Percentiles rank a stretch among this genome's conserved stretches.
Conservation (phyloP, 2,888 invertebrate genomes). For the Nemotelus pantherinus region DNA sequence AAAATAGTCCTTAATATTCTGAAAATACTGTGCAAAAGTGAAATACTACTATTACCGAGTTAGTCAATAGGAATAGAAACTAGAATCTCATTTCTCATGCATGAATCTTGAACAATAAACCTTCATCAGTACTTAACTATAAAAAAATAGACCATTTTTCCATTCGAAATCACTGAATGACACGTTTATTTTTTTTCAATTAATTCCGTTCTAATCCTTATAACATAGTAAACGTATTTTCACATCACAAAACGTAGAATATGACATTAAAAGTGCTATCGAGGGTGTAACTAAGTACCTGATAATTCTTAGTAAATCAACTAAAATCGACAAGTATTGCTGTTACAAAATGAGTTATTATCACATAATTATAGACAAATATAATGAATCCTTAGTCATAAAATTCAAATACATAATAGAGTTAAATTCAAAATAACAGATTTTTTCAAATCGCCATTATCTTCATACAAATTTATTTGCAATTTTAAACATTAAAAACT, state of each 20-base stretch:
- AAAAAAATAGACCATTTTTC: too few relatives aligned
- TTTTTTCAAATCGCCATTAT: neutral
- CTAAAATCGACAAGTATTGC: neutral
- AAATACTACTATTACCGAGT: too few relatives aligned
- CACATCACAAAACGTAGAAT: conserved; percentile 40
- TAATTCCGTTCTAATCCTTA: conserved; percentile 11
- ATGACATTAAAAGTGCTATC: conserved; percentile 5
- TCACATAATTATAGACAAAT: neutral
- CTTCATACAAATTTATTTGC: neutral
- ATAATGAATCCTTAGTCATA: neutral
- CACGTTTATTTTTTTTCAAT: neutral
- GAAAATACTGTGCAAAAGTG: too few relatives aligned
- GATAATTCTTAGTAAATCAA: neutral
- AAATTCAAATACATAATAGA: too few relatives aligned
- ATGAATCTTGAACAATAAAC: too few relatives aligned
- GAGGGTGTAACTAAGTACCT: neutral
- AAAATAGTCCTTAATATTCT: too few relatives aligned
- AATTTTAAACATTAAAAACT: neutral
- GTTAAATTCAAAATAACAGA: neutral
- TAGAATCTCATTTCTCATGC: too few relatives aligned
- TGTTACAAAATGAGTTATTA: neutral
- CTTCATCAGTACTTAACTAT: too few relatives aligned
- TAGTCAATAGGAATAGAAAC: too few relatives aligned
- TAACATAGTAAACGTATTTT: conserved; percentile 39
- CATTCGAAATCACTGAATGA: too few relatives aligned